Conservation (phyloP, 2,888 invertebrate species). For the Drosophila mettleri region DNA sequence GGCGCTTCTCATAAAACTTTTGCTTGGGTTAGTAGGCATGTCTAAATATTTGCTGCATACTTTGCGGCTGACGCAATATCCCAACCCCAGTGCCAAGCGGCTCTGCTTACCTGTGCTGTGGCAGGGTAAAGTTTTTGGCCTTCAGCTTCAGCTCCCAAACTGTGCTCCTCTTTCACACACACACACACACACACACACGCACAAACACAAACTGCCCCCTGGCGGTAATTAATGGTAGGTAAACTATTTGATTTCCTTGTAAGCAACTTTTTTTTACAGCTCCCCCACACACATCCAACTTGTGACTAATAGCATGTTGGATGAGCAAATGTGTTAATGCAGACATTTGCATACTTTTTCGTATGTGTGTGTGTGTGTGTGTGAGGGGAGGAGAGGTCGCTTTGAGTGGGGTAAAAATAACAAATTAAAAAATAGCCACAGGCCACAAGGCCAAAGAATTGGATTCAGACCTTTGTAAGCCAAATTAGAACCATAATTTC, state of each 20-base stretch:
- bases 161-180: conserved; percentile 25
- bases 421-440: conserved; percentile 49
- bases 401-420: conserved; percentile 13
- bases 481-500: conserved; percentile 42
- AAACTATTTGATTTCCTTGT: conserved; percentile 78
- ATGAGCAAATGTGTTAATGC: conserved; percentile 69
- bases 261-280: conserved; percentile 48
- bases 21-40: conserved; percentile 55
- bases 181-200: conserved; percentile 11
- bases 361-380: too few relatives aligned
- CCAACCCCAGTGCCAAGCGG: conserved; percentile 7
- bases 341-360: conserved; percentile 65
- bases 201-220: conserved; percentile 59
- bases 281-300: conserved; percentile 29
- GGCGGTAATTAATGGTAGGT: conserved; percentile 71
- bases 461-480: conserved; percentile 34
- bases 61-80: conserved; percentile 69
- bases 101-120: conserved; percentile 36
- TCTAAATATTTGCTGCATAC: conserved; percentile 76
- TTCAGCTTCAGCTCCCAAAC: conserved; percentile 38
- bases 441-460: conserved; percentile 16
- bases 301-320: conserved; percentile 69
- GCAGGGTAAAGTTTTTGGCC: conserved; percentile 61
- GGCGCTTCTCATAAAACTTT: conserved; percentile 38
- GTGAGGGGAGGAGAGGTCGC: too few relatives aligned